A percentile compares a stretch with the other conserved stretches of the same genome.
Evolutionary conservation across 1,140 invertebrate species (phyloP).

Genomic region (Zophobas morio): DNA sequence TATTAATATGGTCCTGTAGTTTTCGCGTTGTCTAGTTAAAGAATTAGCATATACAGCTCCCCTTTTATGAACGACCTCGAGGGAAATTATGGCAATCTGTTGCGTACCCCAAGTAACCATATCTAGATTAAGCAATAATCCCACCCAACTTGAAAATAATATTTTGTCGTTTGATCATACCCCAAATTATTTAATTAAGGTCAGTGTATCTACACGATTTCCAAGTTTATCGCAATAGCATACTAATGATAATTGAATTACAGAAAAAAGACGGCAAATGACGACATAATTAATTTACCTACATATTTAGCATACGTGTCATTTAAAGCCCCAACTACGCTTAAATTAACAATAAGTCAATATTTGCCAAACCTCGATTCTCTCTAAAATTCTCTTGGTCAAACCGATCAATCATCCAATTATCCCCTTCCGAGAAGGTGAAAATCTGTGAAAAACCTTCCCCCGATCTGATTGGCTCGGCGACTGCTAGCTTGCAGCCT

Average conservation of each 20-base stretch:
- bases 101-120: too few species aligned
- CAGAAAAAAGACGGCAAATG: slow-evolving; percentile 11
- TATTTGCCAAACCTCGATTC: neutral
- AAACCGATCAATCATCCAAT: too few species aligned
- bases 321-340: slow-evolving; percentile 3
- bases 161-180: neutral
- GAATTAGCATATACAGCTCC: too few species aligned
- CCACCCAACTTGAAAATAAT: too few species aligned
- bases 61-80: too few species aligned
- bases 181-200: slow-evolving; percentile 23
- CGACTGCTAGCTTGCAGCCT: slow-evolving; percentile 44
- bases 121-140: too few species aligned
- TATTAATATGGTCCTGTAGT: too few species aligned
- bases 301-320: slow-evolving; percentile 16
- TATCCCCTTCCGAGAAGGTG: neutral
- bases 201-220: neutral
- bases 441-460: slow-evolving; percentile 6
- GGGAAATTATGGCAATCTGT: too few species aligned
- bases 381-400: too few species aligned
- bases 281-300: slow-evolving; percentile 6
- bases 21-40: too few species aligned
- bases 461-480: neutral
- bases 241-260: slow-evolving; percentile 30
- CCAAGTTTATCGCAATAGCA: slow-evolving; percentile 24
- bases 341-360: slow-evolving; percentile 16